These are phyloP conservation scores for Ageneiosus marmoratus DNA, from an alignment of 2,113 vertebrate species.

Conservation along the genomic window DNA sequence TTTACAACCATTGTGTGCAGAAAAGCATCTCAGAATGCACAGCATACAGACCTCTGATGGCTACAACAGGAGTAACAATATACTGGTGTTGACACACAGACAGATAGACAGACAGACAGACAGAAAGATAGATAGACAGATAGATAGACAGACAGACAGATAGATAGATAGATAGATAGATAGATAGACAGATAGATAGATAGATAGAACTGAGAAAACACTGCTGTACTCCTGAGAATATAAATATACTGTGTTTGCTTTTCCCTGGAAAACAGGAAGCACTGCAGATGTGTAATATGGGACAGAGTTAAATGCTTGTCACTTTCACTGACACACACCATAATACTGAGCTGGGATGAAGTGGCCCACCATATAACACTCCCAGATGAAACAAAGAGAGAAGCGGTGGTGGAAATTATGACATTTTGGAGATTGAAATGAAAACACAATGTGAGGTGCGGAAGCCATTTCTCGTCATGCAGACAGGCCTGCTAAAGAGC, in stretches of 20 bases:
- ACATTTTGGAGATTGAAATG: conserved; percentile 76
- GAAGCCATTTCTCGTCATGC: conserved; percentile 72
- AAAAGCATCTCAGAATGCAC: neutral
- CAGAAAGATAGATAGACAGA: no score
- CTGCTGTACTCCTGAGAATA: conserved; percentile 3
- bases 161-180: neutral
- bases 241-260: conserved; percentile 21
- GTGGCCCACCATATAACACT: conserved; percentile 44
- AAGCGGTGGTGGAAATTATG: conserved; percentile 82
- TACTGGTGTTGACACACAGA: no score
- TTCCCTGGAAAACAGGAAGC: conserved; percentile 30
- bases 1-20: neutral
- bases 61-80: neutral
- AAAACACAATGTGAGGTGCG: conserved; percentile 75
- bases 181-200: neutral
- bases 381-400: conserved; percentile 62
- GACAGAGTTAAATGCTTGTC: conserved; percentile 50
- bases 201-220: neutral
- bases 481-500: conserved; percentile 84
- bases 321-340: conserved; percentile 58
- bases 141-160: neutral
- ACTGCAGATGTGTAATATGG: conserved; percentile 30
- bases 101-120: no score
- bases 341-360: conserved; percentile 60
- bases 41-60: neutral